Base-by-base conservation (phyloP, 1,140 invertebrate genomes). In the Portunus trituberculatus region DNA sequence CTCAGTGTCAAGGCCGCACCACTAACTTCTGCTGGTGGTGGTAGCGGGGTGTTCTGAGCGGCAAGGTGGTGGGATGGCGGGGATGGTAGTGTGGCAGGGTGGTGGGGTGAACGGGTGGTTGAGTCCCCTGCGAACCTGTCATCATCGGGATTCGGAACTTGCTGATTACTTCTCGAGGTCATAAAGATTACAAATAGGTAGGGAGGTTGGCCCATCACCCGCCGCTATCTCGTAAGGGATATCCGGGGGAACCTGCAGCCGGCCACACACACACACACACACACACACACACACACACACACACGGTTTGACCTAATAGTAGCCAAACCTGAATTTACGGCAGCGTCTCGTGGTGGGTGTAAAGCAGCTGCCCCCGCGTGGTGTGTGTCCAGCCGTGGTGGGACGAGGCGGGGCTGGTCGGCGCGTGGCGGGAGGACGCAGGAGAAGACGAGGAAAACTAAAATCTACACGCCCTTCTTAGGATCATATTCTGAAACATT, bases 131-230 rank as follows among this genome's bases (percentile, higher is more conserved):
- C 67, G 67, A n/a, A n/a, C 67, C 20, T 20, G 20, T 76, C 20
- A 76, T 76, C 67, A 76, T 25, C n/a, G 25, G 67, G 67, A 76
- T 76, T 76, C 20, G 67, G 67, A 76, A 76, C 67, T 76, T 1
- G 67, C 67, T 76, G 67, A 76, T 76, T 76, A n/a, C 67, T 76
- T 76, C 67, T 76, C 67, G 67, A 76, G 67, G 67, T 76, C 67
- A n/a, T 76, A 76, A 76, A 76, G 67, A 76, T 76, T 76, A 20
- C 4, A 76, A 76, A 76, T 76, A 76, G 67, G 25, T 76, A 76
- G 67, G 67, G 20, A n/a, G 67, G 20, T 76, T n/a, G 67, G 67
- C 67, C 67, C 67, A n/a, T 76, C 67, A 76, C 20, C 67, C 67
- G 12, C 20, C 20, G 67, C 67, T 76, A 76, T 76, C 67, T 76